Evolutionary conservation across 2,888 invertebrate genomes (phyloP).

Genomic region (Polyploca ridens): DNA sequence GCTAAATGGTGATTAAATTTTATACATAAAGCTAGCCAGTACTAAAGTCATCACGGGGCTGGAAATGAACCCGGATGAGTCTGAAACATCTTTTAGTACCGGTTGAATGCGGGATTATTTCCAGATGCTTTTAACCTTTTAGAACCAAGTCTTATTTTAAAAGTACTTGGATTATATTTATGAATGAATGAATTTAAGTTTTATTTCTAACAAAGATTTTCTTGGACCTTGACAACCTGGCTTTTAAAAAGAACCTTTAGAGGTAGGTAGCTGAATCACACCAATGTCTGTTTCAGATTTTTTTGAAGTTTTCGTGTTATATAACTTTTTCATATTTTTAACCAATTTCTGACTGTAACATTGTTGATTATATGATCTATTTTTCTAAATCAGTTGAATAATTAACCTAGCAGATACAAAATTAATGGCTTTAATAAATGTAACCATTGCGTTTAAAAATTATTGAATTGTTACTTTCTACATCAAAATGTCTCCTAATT

Average conservation of each 20-base stretch:
- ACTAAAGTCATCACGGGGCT: conserved; percentile 8
- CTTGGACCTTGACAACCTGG: background rate
- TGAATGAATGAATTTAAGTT: background rate
- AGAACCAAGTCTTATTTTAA: background rate
- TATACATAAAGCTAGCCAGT: conserved; percentile 7
- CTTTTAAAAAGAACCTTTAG: background rate
- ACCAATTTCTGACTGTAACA: too few species aligned
- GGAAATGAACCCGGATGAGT: conserved; percentile 10
- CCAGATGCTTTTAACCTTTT: conserved; percentile 5
- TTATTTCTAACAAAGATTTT: background rate
- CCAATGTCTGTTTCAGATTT: too few species aligned
- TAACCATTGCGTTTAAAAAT: too few species aligned
- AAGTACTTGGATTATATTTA: background rate
- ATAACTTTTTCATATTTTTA: too few species aligned
- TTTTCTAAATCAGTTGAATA: too few species aligned
- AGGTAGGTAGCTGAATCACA: too few species aligned
- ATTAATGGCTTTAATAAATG: too few species aligned
- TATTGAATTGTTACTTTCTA: too few species aligned
- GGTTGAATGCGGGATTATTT: conserved; percentile 9
- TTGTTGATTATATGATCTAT: too few species aligned
- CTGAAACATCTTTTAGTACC: conserved; percentile 12
- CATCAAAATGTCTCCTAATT: too few species aligned
- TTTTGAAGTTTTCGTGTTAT: too few species aligned
- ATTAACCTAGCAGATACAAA: too few species aligned
- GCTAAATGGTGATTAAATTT: conserved; percentile 5